Base-by-base conservation (phyloP, 2,888 invertebrate genomes). In the Smittia aterrima region DNA sequence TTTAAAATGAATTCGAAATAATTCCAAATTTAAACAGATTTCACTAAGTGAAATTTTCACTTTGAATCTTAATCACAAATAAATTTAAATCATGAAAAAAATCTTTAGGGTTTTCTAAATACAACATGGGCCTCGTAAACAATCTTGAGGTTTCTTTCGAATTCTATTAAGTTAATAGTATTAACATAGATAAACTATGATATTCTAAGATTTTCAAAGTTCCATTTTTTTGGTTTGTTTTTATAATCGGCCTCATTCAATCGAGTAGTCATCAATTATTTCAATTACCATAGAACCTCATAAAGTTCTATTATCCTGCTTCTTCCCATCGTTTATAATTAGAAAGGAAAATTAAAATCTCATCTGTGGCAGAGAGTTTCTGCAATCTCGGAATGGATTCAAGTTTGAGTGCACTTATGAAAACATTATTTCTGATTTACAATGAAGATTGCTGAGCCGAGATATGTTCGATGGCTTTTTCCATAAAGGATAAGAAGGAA, bases 221-320 rank as follows among this genome's bases (percentile, higher is more conserved):
- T n/a, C n/a, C n/a, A n/a, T n/a, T n/a, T n/a, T n/a, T n/a, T n/a
- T n/a, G n/a, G n/a, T n/a, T n/a, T n/a, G n/a, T n/a, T n/a, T n/a
- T n/a, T n/a, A n/a, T n/a, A n/a, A n/a, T n/a, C n/a, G 32, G 4
- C 32, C 32, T 32, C 32, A 9, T 32, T 32, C 47, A 6, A 16
- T 47, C 47, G n/a, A 47, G 11, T n/a, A 4, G 6, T 24, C 58
- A 11, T 58, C 16, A 18, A 58, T 58, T 9, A 58, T 24, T 58
- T 22, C 16, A 58, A 58, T 58, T 58, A 58, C 58, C 13, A 9
- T 47, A 2, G 47, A 47, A 47, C 2, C 18, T 47, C 53, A 58
- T 58, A 58, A 58, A 58, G 16, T 58, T 58, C 16, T 58, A 58
- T 58, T 58, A 58, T 58, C 58, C 7, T 22, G 24, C 16, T 58